These are phyloP conservation scores for Poeciliopsis gracilis DNA, from an alignment of 2,797 vertebrate genomes.

Conservation along the genomic window DNA sequence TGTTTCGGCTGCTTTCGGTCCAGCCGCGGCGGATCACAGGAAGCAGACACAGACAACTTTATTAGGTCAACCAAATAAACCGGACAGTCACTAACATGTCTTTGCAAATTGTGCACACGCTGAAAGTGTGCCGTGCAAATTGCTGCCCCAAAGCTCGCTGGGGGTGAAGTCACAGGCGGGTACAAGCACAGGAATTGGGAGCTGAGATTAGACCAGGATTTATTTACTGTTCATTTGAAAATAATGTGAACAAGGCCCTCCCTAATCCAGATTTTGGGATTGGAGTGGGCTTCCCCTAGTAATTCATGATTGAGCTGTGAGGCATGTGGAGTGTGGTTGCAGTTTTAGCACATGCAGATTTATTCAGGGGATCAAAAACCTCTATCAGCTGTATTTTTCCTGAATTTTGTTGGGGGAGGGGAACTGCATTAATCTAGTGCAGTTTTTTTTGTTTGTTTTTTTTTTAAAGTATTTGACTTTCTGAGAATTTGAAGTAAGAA, in stretches of 20 bases:
- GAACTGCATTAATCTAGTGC: neutral
- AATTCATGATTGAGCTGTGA: neutral
- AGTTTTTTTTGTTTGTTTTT: neutral
- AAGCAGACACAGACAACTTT: neutral
- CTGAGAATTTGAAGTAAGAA: neutral
- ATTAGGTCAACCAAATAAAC: neutral
- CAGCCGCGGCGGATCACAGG: neutral
- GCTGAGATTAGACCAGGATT: neutral
- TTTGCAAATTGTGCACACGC: neutral
- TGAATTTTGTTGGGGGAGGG: neutral
- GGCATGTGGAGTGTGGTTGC: neutral
- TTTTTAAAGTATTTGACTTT: neutral
- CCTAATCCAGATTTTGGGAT: neutral
- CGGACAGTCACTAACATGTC: neutral
- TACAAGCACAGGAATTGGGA: neutral
- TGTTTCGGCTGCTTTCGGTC: neutral
- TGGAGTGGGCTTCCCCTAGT: neutral
- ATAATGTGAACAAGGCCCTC: neutral
- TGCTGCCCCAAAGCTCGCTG: neutral
- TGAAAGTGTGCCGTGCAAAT: neutral
- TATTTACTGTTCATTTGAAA: neutral
- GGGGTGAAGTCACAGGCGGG: neutral
- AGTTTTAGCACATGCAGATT: neutral
- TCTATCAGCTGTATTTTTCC: neutral
- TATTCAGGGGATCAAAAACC: neutral